Conservation (phyloP, 64 coral and sea anemone genomes). For the Actinia tenebrosa region DNA sequence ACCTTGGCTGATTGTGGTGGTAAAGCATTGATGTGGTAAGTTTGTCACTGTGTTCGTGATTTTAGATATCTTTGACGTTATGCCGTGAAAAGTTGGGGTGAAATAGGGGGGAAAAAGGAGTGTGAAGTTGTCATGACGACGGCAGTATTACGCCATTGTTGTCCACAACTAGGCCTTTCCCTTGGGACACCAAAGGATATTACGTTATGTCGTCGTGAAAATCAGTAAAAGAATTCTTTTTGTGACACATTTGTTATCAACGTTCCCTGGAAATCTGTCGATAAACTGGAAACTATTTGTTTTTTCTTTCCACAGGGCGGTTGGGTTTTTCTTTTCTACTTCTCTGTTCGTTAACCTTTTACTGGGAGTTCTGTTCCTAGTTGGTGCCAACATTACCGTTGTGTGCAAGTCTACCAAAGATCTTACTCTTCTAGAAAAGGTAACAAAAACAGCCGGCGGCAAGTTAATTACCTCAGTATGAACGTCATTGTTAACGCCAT, state of each 20-base stretch:
- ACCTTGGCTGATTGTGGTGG: slow-evolving; percentile 64
- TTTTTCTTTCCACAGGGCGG: slow-evolving; percentile 14
- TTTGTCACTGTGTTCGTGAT: neutral
- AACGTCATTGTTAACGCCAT: neutral
- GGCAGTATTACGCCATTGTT: no score
- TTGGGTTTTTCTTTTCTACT: slow-evolving; percentile 36
- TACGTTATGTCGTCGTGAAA: no score
- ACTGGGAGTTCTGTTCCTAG: slow-evolving; percentile 41
- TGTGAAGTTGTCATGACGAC: no score
- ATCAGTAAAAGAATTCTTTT: no score
- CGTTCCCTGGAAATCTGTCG: no score
- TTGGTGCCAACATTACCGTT: slow-evolving; percentile 63
- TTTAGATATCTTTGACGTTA: no score
- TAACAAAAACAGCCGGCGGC: neutral
- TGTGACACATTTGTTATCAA: no score
- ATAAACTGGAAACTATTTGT: neutral
- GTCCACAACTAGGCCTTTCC: no score
- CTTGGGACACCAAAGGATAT: no score
- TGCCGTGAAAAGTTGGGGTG: no score
- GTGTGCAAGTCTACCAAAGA: slow-evolving; percentile 60
- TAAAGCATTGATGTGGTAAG: slow-evolving; percentile 61
- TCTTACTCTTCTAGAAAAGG: slow-evolving; percentile 55
- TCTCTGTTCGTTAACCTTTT: slow-evolving; percentile 59
- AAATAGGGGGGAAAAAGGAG: no score
- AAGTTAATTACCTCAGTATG: neutral